phyloP scores from a whole-genome alignment of 1,140 invertebrate species.

The Varroa destructor region DNA sequence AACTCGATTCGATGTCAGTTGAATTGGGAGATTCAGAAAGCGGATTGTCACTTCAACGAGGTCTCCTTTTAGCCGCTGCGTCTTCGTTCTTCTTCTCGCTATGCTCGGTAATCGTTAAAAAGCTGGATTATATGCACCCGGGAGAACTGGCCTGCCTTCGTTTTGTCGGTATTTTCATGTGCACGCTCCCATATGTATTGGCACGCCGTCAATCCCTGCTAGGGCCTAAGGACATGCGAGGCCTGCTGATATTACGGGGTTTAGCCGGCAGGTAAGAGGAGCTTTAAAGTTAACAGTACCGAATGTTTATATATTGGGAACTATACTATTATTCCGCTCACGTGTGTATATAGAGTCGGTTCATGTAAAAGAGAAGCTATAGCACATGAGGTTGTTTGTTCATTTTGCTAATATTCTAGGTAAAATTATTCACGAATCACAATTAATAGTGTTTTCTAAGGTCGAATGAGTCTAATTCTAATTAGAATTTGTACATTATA shows the following conservation, averaged over 20 bases:
- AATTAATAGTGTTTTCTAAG: too few species aligned
- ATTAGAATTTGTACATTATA: too few species aligned
- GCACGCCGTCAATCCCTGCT: slow-evolving; percentile 60
- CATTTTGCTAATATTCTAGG: too few species aligned
- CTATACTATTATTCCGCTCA: too few species aligned
- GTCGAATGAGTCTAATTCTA: too few species aligned
- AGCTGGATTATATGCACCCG: slow-evolving; percentile 59
- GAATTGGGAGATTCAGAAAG: neutral
- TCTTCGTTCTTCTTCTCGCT: slow-evolving; percentile 75
- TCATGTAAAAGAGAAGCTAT: too few species aligned
- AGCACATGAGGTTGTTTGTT: too few species aligned
- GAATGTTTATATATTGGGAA: too few species aligned
- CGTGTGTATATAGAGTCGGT: too few species aligned
- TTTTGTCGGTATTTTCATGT: slow-evolving; percentile 67
- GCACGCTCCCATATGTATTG: slow-evolving; percentile 65
- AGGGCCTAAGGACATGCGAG: slow-evolving; percentile 52
- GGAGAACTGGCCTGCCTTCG: slow-evolving; percentile 66
- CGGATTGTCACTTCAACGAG: slow-evolving; percentile 28
- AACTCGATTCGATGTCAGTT: slow-evolving; percentile 17
- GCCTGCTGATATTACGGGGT: slow-evolving; percentile 51
- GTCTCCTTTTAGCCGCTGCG: slow-evolving; percentile 30
- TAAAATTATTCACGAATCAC: too few species aligned
- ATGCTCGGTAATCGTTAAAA: slow-evolving; percentile 74
- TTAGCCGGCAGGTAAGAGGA: slow-evolving; percentile 54
- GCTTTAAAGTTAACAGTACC: too few species aligned